Evolutionary conservation across 2,113 vertebrate species (phyloP), one percentile per base, ranked within the genome.

Genomic region (Lasiurus borealis): DNA sequence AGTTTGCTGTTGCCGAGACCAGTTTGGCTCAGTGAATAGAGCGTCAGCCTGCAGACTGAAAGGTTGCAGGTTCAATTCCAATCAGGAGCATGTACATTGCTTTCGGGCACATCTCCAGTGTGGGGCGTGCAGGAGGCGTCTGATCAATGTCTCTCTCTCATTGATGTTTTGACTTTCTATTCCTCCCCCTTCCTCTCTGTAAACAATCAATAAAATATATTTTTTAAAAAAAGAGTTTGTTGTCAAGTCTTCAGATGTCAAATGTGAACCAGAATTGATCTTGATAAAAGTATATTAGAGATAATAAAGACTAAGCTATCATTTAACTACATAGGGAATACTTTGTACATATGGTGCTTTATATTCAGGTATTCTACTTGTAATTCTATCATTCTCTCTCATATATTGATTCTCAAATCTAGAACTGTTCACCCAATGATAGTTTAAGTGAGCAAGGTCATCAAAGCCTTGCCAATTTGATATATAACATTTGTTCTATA

Each of bases 401-500:
- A 91, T 9, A 44, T 44, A 34, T 44, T 46, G 27, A 93, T 93
- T 15, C 16, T 89, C 46, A 72, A 31, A n/a, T 76, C 62, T 82
- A 73, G 3, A 90, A 44, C 11, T 77, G 15, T 85, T 84, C 40
- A 72, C 23, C 29, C 62, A 93, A 34, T 50, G 34, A 85, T 25
- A 80, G 16, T 82, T 82, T 76, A 78, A 73, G 27, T 46, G 12
- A 40, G 11, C 15, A 8, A 90, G 6, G 44, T 86, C 34, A 89
- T 78, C 25, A 93, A 89, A 89, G 27, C 18, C 85, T n/a, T 68
- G 23, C 29, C 40, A 64, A 78, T 90, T 57, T 93, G 19, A 71
- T 81, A 80, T 25, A 16, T 48, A 92, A 82, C 31, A 84, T 48
- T 66, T 76, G 64, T 90, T 83, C 15, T 82, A 90, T 83, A 44